Percentiles rank a stretch among this genome's conserved stretches.
Conservation (phyloP, 2,888 invertebrate genomes). For the Tipula unca region DNA sequence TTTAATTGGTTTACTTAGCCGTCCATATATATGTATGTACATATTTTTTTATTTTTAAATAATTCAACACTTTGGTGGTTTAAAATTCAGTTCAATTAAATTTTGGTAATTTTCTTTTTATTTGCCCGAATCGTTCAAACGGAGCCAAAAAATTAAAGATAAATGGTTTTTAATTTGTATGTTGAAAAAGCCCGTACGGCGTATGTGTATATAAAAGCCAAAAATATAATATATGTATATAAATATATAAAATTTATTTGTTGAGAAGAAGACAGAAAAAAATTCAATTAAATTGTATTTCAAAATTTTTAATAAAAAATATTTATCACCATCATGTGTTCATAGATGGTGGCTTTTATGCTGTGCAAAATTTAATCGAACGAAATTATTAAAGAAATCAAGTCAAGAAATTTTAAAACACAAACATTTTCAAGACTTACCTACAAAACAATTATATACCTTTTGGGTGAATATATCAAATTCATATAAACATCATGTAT, state of each 20-base stretch:
- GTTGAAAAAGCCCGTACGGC: background rate
- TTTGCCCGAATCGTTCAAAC: background rate
- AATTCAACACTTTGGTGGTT: conserved; percentile 3
- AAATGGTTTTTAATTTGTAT: background rate
- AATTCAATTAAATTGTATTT: background rate
- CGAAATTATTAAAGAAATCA: background rate
- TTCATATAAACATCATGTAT: no score
- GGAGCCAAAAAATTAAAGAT: background rate
- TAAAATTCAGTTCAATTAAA: background rate
- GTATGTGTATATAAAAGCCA: background rate
- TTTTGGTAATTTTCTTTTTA: background rate
- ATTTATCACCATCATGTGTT: background rate
- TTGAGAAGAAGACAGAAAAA: background rate
- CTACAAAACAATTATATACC: background rate
- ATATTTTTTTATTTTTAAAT: background rate
- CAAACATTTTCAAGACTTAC: background rate
- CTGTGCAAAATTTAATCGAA: no score
- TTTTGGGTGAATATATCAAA: background rate
- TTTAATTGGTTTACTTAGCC: background rate
- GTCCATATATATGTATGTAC: background rate
- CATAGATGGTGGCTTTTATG: background rate
- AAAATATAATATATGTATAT: background rate
- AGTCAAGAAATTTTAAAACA: background rate
- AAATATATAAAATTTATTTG: background rate
- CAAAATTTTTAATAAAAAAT: background rate